These are phyloP conservation scores for Tragulus kanchil DNA, from an alignment of 2,113 vertebrate species.

Conservation along the genomic window DNA sequence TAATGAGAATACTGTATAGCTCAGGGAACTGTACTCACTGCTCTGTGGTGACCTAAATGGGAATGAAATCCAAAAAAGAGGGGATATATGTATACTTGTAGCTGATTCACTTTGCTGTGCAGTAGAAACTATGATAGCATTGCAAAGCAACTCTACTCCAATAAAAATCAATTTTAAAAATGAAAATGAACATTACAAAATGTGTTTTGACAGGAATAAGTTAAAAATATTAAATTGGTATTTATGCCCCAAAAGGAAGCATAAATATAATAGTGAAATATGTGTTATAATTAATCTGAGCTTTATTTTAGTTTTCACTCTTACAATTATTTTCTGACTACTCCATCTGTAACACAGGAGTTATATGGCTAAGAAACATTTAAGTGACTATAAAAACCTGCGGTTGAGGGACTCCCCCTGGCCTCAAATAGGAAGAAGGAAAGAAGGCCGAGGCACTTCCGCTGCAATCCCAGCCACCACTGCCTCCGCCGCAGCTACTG, in stretches of 20 bases:
- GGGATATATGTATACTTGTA: background rate
- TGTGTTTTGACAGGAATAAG: background rate
- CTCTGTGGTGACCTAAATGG: background rate
- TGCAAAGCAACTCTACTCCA: background rate
- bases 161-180: background rate
- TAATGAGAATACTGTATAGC: background rate
- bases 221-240: background rate
- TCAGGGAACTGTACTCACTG: background rate
- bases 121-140: background rate
- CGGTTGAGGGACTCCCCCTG: too few species aligned
- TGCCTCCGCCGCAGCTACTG: conserved; percentile 81
- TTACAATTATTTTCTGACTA: background rate
- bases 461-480: conserved; percentile 84
- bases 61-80: background rate
- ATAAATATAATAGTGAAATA: conserved; percentile 26
- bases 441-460: conserved; percentile 84
- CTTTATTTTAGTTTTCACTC: conserved; percentile 7
- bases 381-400: background rate
- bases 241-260: background rate
- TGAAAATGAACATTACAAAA: background rate
- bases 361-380: background rate
- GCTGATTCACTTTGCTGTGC: background rate
- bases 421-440: conserved; percentile 90
- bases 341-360: background rate
- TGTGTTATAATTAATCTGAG: conserved; percentile 1